Percentiles rank a stretch among this genome's conserved stretches.
Evolutionary conservation across 2,888 invertebrate genomes (phyloP).

Genomic region (Coelogynopora nodosa): DNA sequence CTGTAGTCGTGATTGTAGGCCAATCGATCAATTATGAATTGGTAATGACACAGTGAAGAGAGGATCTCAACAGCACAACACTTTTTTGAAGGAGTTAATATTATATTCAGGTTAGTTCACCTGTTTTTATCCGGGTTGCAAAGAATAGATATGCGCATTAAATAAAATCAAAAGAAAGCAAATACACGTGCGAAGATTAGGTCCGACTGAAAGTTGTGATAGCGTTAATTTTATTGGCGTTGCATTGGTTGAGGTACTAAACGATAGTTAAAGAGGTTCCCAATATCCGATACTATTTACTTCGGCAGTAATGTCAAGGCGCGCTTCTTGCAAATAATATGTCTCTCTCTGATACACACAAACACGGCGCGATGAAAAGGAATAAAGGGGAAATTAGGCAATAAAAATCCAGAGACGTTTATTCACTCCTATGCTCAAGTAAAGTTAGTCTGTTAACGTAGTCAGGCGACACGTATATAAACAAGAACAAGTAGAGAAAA

Average conservation of each 20-base stretch:
- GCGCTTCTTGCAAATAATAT: not conserved
- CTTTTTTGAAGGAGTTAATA: too few species aligned
- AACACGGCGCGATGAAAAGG: not conserved
- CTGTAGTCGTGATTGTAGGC: too few species aligned
- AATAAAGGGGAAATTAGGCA: not conserved
- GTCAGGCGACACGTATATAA: not conserved
- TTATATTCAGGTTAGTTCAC: too few species aligned
- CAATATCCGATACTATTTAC: not conserved
- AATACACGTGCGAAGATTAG: conserved; percentile 12
- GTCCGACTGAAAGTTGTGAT: not conserved
- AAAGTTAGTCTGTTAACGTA: not conserved
- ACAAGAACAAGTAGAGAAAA: conserved; percentile 28
- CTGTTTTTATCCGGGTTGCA: too few species aligned
- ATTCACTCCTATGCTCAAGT: not conserved
- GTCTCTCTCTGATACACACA: not conserved
- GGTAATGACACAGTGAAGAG: conserved; percentile 4
- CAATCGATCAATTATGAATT: conserved; percentile 8
- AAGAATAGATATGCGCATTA: not conserved
- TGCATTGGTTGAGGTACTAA: not conserved
- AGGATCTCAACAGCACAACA: too few species aligned
- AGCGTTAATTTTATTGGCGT: not conserved
- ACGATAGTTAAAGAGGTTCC: not conserved
- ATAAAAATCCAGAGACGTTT: not conserved
- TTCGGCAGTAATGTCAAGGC: not conserved
- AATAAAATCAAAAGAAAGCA: not conserved